Percentiles rank a stretch among this genome's conserved stretches.
Conservation (phyloP, 2,797 vertebrate genomes). For the Girardinus metallicus region DNA sequence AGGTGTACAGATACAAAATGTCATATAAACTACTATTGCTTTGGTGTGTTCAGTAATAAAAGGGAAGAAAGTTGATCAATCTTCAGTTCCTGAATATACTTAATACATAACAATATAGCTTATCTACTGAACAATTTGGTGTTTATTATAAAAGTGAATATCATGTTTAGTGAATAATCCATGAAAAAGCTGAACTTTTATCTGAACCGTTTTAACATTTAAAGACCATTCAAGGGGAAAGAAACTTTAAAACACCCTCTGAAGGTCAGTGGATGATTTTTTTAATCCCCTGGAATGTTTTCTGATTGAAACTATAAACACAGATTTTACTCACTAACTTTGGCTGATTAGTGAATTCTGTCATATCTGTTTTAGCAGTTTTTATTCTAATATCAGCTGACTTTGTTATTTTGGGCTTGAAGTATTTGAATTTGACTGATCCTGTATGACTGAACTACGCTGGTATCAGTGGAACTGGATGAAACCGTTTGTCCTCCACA, state of each 20-base stretch:
- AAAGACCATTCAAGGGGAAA: neutral
- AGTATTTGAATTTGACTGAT: too few species aligned
- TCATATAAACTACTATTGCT: neutral
- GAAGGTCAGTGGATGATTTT: neutral
- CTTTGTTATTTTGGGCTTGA: too few species aligned
- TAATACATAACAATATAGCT: neutral
- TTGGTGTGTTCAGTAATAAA: neutral
- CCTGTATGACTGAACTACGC: too few species aligned
- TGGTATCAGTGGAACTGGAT: too few species aligned
- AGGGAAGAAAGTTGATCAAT: neutral
- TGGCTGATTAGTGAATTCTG: slow-evolving; percentile 32
- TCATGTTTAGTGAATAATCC: neutral
- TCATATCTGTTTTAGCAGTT: slow-evolving; percentile 4
- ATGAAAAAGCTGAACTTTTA: neutral
- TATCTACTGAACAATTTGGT: neutral
- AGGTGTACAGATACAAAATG: neutral
- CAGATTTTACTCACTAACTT: too few species aligned
- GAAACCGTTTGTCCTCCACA: too few species aligned
- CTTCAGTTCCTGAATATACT: neutral
- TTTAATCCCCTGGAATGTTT: neutral
- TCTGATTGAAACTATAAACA: neutral
- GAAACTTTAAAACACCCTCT: neutral
- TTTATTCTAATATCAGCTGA: neutral
- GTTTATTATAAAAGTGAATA: neutral
- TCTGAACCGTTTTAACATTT: neutral